phyloP scores from a whole-genome alignment of 2,797 vertebrate genomes.

The Notolabrus celidotus region DNA sequence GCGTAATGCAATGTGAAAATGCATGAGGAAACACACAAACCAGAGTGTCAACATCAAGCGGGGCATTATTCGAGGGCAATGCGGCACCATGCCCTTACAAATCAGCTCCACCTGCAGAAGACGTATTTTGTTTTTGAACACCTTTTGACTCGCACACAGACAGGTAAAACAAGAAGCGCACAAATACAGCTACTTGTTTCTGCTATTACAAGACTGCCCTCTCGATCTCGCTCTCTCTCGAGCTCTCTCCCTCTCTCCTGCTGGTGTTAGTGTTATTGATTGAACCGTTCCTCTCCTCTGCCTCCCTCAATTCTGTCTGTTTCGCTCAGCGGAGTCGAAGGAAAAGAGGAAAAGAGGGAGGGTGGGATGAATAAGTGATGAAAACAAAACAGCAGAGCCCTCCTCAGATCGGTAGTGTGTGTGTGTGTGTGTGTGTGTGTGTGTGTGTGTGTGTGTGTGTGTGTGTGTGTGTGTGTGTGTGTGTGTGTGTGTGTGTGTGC shows the following conservation, averaged over 20 bases:
- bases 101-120: constrained; percentile 19
- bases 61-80: constrained; percentile 15
- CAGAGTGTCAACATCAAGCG: constrained; percentile 28
- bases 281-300: constrained; percentile 87
- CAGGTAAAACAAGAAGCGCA: constrained; percentile 34
- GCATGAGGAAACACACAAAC: constrained; percentile 12
- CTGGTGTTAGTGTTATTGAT: constrained; percentile 88
- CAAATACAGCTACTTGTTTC: constrained; percentile 45
- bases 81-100: constrained; percentile 30
- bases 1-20: constrained; percentile 54
- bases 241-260: constrained; percentile 51
- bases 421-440: constrained; percentile 39
- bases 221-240: constrained; percentile 18
- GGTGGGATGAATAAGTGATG: constrained; percentile 88
- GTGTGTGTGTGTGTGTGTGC: constrained; percentile 55
- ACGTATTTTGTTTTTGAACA: constrained; percentile 38
- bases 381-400: constrained; percentile 87
- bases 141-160: constrained; percentile 14
- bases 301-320: constrained; percentile 86
- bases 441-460: constrained; percentile 8
- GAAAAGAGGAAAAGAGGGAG: constrained; percentile 72
- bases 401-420: constrained; percentile 80
- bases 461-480: background rate
- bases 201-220: constrained; percentile 37
- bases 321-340: constrained; percentile 78